Conservation (phyloP, 2,113 vertebrate genomes). For the Clarias magur region DNA sequence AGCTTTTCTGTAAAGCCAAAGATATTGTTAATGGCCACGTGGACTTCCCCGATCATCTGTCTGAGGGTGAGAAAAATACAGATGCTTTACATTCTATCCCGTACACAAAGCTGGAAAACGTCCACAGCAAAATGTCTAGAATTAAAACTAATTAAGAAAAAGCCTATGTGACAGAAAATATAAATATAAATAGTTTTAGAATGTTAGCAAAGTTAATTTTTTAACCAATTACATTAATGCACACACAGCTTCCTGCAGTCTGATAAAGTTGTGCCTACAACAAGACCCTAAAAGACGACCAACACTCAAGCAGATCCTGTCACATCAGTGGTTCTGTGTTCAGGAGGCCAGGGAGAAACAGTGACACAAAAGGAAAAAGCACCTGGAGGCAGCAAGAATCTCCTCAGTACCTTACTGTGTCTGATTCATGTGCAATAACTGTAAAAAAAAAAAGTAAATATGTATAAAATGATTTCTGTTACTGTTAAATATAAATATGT, state of each 20-base stretch:
- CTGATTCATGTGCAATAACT: too few species aligned
- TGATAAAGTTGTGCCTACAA: not conserved
- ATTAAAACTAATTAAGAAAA: not conserved
- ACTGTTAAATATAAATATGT: too few species aligned
- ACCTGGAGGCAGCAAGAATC: too few species aligned
- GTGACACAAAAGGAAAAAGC: too few species aligned
- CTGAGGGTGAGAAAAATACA: not conserved
- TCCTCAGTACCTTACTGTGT: too few species aligned
- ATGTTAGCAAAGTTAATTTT: not conserved
- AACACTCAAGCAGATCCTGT: not conserved
- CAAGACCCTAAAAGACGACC: not conserved
- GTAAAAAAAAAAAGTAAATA: too few species aligned
- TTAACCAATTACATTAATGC: not conserved
- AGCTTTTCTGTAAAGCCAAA: fast-evolving
- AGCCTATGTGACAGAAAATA: too few species aligned
- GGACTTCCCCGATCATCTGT: not conserved
- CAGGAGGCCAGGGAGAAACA: too few species aligned
- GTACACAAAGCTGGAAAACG: not conserved
- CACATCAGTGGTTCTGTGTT: not conserved
- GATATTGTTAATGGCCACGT: not conserved
- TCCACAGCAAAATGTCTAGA: not conserved
- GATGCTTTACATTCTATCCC: not conserved
- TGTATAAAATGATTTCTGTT: too few species aligned
- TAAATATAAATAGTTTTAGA: too few species aligned
- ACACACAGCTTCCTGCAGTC: too few species aligned